Base-by-base conservation (phyloP, 2,888 invertebrate species). In the Aethes cnicana region DNA sequence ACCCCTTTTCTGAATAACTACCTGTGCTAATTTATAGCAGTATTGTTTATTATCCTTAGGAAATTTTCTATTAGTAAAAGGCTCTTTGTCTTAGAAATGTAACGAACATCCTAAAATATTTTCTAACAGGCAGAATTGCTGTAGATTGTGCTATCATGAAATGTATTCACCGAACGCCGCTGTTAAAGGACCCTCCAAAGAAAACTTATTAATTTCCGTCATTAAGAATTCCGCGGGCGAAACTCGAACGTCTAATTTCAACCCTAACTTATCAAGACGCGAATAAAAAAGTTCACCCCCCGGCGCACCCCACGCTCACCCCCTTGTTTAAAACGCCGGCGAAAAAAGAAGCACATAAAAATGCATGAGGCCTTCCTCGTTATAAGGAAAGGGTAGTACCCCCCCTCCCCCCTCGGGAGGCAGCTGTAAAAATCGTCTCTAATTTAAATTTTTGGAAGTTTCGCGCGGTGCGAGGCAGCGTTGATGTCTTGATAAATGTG, bases 331-430 rank as follows among this genome's bases (percentile, higher is more conserved):
- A 90, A 90, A 90, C 86, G 89, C 88, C 83, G 85, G 74, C 89
- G 88, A 90, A 90, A 90, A 90, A 90, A 90, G 90, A 88, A 90
- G 90, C 89, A 90, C 90, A 90, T 90, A 90, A 90, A 90, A 90
- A 90, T 90, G 90, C 90, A 90, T 90, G 90, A 90, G 90, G 90
- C 90, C 89, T 87, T 90, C 90, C 89, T 90, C 89, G 90, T 90
- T 89, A 90, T 88, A 89, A 90, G 90, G 88, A 90, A 90, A 90
- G 90, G 90, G 90, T 87, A 90, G 85, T 81, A 70, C 64, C 74
- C 79, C 84, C 85, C 81, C 69, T 63, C 66, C 77, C 77, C 76
- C 70, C 66, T 57, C 66, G 81, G 86, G 87, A 83, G 88, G 88
- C 84, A 83, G 89, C 87, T 88, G 89, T 87, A 89, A 88, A 89